Conservation (phyloP, 1,140 invertebrate genomes). For the Rhyzopertha dominica region DNA sequence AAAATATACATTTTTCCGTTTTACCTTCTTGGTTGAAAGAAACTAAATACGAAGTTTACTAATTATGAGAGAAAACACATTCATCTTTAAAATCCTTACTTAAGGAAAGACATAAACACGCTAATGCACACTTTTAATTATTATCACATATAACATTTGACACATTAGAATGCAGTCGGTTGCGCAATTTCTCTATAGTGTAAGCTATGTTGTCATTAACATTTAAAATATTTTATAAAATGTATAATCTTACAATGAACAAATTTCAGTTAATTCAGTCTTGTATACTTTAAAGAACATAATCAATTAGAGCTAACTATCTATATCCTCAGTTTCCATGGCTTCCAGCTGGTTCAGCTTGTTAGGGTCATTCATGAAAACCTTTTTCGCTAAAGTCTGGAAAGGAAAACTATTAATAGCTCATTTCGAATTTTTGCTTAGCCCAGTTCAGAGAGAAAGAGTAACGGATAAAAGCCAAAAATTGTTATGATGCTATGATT, state of each 20-base stretch:
- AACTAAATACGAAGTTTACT: too few species aligned
- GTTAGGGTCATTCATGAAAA: slow-evolving; percentile 76
- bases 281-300: slow-evolving; percentile 19
- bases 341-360: slow-evolving; percentile 61
- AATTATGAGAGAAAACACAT: too few species aligned
- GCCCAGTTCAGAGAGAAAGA: not conserved
- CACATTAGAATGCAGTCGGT: slow-evolving; percentile 25
- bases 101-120: too few species aligned
- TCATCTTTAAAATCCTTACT: too few species aligned
- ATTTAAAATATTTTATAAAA: slow-evolving; percentile 18
- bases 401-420: slow-evolving; percentile 37
- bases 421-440: too few species aligned
- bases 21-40: too few species aligned
- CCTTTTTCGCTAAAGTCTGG: slow-evolving; percentile 70
- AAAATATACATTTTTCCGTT: too few species aligned
- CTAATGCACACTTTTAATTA: too few species aligned
- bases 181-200: slow-evolving; percentile 16
- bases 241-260: slow-evolving; percentile 16
- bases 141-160: slow-evolving; percentile 34
- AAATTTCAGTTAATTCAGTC: slow-evolving; percentile 22
- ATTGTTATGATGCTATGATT: not conserved
- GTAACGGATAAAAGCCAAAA: not conserved
- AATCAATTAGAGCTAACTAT: slow-evolving; percentile 20
- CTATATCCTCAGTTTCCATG: slow-evolving; percentile 17
- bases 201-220: slow-evolving; percentile 11